Conservation (phyloP, 2,888 invertebrate species). For the Polyploca ridens region DNA sequence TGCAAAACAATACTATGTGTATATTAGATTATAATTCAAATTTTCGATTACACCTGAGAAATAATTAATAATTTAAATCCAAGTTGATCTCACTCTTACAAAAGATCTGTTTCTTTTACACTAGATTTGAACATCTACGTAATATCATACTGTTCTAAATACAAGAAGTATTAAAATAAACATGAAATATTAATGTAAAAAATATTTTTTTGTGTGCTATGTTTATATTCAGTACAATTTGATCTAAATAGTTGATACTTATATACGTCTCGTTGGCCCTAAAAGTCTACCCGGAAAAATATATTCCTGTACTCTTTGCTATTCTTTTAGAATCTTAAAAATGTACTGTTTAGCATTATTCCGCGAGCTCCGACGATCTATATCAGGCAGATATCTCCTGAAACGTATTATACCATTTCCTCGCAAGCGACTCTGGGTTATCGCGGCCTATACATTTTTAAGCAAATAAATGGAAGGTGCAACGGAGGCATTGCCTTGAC, state of each 20-base stretch:
- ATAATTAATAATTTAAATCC: too few relatives aligned
- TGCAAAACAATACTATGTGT: too few relatives aligned
- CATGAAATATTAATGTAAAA: too few relatives aligned
- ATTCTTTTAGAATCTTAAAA: conserved; percentile 28
- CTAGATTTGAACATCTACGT: too few relatives aligned
- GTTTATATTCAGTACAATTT: too few relatives aligned
- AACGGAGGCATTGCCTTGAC: conserved; percentile 42
- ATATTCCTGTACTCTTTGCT: conserved; percentile 16
- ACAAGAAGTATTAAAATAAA: too few relatives aligned
- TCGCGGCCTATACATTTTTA: conserved; percentile 64
- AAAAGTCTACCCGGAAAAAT: neutral
- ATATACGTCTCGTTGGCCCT: neutral
- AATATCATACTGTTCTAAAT: too few relatives aligned
- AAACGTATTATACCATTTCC: conserved; percentile 69
- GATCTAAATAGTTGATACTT: neutral
- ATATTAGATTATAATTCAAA: too few relatives aligned
- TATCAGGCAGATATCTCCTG: conserved; percentile 57
- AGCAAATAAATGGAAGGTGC: conserved; percentile 56
- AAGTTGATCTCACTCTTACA: too few relatives aligned
- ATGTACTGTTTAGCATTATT: conserved; percentile 43
- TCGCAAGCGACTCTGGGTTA: conserved; percentile 54
- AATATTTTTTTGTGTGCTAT: too few relatives aligned
- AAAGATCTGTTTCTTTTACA: too few relatives aligned
- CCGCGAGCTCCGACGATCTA: conserved; percentile 44
- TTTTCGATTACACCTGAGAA: too few relatives aligned